Evolutionary conservation across 2,888 invertebrate genomes (phyloP).

Genomic region (Drosophila quasianomalipes): DNA sequence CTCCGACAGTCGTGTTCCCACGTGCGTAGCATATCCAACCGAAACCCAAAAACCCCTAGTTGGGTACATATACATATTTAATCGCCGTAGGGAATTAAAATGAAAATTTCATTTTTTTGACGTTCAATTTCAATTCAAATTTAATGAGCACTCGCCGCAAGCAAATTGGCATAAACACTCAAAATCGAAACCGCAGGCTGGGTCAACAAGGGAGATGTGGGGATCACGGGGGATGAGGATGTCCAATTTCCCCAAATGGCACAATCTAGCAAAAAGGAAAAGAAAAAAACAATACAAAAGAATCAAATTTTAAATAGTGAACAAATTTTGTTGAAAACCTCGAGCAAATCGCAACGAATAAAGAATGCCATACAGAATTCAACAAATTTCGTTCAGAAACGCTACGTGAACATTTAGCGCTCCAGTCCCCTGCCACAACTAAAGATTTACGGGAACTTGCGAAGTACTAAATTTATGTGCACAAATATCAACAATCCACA

Average conservation of each 20-base stretch:
- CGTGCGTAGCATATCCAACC: no score
- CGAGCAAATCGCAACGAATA: slow-evolving; percentile 17
- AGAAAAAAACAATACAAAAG: slow-evolving; percentile 29
- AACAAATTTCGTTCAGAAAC: not conserved
- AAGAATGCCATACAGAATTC: slow-evolving; percentile 26
- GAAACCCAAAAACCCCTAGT: no score
- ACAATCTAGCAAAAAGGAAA: slow-evolving; percentile 10
- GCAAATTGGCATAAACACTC: slow-evolving; percentile 76
- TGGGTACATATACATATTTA: no score
- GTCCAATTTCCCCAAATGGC: slow-evolving; percentile 29
- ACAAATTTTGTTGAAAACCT: slow-evolving; percentile 58
- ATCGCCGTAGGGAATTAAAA: no score
- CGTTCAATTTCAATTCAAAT: no score
- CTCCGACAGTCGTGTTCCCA: no score
- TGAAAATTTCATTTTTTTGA: no score
- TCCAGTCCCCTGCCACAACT: slow-evolving; percentile 40
- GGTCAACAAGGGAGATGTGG: not conserved
- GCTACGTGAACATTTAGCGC: slow-evolving; percentile 13
- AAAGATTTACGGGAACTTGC: no score
- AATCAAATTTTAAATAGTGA: slow-evolving; percentile 45
- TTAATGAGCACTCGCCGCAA: slow-evolving; percentile 44
- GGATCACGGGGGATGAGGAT: not conserved
- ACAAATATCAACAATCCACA: no score
- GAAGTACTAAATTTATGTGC: no score
- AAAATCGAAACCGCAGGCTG: slow-evolving; percentile 57